Evolutionary conservation across 2,113 vertebrate genomes (phyloP).

Genomic region (Coptodon rendalli): DNA sequence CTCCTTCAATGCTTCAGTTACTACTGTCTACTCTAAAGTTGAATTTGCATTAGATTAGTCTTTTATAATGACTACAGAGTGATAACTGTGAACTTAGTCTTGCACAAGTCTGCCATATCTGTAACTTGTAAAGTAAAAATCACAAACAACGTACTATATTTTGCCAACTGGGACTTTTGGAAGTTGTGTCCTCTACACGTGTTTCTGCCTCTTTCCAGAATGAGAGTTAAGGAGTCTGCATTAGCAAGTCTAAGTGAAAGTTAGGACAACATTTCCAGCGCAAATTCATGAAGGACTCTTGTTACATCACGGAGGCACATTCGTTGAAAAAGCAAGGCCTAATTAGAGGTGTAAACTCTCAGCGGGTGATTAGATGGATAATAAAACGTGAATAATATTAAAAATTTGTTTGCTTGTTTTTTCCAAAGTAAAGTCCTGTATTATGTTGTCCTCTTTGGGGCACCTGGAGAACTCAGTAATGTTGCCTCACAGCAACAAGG

Average conservation of each 20-base stretch:
- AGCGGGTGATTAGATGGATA: background rate
- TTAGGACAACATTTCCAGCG: background rate
- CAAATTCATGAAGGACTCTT: background rate
- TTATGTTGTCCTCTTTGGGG: background rate
- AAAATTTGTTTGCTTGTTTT: background rate
- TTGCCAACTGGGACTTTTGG: background rate
- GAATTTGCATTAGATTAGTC: accelerated
- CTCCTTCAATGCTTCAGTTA: background rate
- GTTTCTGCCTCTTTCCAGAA: background rate
- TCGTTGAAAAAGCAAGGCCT: background rate
- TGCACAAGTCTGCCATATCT: background rate
- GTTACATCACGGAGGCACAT: background rate
- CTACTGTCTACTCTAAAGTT: background rate
- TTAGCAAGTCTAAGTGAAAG: background rate
- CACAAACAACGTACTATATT: background rate
- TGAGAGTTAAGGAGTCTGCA: background rate
- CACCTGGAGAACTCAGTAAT: background rate
- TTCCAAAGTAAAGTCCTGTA: background rate
- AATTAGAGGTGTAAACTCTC: background rate
- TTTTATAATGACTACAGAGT: background rate
- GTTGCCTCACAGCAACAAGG: background rate
- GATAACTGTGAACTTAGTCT: background rate
- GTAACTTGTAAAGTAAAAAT: background rate
- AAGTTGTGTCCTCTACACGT: background rate
- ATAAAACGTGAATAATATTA: background rate